These are phyloP conservation scores for Anoncus sp. DNA, from an alignment of 2,888 invertebrate species.

Conservation along the genomic window DNA sequence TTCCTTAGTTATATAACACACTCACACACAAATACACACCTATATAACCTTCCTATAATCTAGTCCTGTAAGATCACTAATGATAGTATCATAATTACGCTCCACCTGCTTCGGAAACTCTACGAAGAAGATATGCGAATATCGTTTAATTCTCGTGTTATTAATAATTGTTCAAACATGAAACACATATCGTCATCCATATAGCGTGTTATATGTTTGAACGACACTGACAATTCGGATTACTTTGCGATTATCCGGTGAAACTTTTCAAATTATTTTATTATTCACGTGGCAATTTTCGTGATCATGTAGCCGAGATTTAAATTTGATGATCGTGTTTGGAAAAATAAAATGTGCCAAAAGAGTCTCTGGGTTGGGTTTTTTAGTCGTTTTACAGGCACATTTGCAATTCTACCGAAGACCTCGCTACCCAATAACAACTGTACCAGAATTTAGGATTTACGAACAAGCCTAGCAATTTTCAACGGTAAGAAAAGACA, in stretches of 20 bases:
- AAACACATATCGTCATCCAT: not conserved
- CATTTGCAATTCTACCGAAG: too few species aligned
- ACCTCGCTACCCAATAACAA: too few species aligned
- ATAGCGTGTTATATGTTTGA: not conserved
- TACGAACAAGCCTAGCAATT: too few species aligned
- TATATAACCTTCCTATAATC: constrained; percentile 48
- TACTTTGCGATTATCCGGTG: not conserved
- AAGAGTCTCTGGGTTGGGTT: too few species aligned
- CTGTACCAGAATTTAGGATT: too few species aligned
- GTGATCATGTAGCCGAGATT: not conserved
- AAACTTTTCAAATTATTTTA: not conserved
- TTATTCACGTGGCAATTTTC: not conserved
- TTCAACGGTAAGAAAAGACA: too few species aligned
- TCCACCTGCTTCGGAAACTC: constrained; percentile 77
- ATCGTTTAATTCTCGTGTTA: constrained; percentile 43
- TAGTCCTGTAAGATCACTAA: constrained; percentile 70
- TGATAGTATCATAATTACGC: constrained; percentile 80
- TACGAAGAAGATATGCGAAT: constrained; percentile 57
- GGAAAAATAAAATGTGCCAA: too few species aligned
- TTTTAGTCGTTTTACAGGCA: too few species aligned
- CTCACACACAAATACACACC: constrained; percentile 33
- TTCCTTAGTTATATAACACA: constrained; percentile 79
- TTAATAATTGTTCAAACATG: constrained; percentile 36
- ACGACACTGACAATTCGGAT: not conserved
- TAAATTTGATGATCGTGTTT: too few species aligned